phyloP scores from a whole-genome alignment of 1,140 invertebrate species.

The Temnothorax nylanderi region DNA sequence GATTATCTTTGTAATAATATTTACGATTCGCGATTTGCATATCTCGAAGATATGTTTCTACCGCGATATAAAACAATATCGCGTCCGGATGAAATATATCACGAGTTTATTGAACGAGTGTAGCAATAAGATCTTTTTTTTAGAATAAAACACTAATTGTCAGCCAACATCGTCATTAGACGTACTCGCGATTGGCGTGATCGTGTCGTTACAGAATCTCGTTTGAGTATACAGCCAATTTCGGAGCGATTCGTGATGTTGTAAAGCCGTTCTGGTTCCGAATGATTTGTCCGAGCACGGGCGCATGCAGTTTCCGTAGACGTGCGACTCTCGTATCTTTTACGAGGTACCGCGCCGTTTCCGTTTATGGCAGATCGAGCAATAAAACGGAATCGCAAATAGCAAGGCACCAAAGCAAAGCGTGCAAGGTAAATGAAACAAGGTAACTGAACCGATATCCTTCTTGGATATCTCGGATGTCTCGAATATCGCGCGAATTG shows the following conservation, averaged over 20 bases:
- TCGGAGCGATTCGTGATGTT: conserved; percentile 14
- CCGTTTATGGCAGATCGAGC: conserved; percentile 69
- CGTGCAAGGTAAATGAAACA: conserved; percentile 42
- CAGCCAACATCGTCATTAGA: conserved; percentile 22
- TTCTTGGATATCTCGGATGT: background rate
- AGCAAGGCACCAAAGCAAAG: conserved; percentile 45
- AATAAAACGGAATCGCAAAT: conserved; percentile 75
- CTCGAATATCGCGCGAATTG: background rate
- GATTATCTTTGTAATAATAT: background rate
- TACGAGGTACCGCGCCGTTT: conserved; percentile 53
- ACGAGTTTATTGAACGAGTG: background rate
- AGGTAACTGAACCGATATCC: conserved; percentile 13
- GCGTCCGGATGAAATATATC: background rate
- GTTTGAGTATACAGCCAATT: conserved; percentile 28
- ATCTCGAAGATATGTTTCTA: background rate
- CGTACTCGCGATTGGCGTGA: background rate
- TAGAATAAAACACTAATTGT: background rate
- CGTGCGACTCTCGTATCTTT: conserved; percentile 67
- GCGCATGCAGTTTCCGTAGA: conserved; percentile 34
- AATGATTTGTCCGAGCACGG: conserved; percentile 42
- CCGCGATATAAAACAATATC: background rate
- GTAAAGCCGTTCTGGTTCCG: conserved; percentile 20
- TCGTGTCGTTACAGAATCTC: conserved; percentile 5
- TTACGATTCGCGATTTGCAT: background rate
- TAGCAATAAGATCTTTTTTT: background rate